phyloP scores from a whole-genome alignment of 2,888 invertebrate species.

The Acholoe squamosa region DNA sequence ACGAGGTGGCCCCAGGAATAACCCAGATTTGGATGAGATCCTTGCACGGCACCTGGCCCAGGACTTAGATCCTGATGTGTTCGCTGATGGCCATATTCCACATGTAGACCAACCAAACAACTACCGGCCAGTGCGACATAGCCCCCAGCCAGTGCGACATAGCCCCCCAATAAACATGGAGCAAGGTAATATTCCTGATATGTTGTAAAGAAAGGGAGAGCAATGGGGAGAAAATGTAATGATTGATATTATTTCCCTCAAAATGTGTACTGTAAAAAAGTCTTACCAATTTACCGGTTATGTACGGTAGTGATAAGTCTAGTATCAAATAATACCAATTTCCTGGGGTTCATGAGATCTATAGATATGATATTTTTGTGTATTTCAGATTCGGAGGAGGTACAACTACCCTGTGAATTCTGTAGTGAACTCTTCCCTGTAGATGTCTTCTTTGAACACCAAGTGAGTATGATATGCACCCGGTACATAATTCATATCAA shows the following conservation, averaged over 20 bases:
- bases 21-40: constrained; percentile 45
- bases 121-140: not conserved
- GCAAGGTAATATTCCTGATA: not conserved
- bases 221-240: no score
- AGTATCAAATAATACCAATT: no score
- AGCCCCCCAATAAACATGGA: not conserved
- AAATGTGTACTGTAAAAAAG: no score
- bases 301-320: no score
- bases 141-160: not conserved
- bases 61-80: constrained; percentile 29
- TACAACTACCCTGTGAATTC: constrained; percentile 62
- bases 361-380: not conserved
- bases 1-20: not conserved
- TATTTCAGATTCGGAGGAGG: constrained; percentile 49
- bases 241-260: no score
- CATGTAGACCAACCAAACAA: not conserved
- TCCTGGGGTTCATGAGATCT: no score
- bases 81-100: not conserved
- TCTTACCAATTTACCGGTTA: no score
- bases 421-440: constrained; percentile 61
- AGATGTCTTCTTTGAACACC: constrained; percentile 56
- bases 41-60: constrained; percentile 60
- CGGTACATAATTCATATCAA: no score
- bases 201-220: no score
- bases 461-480: constrained; percentile 55